These are phyloP conservation scores for Emys orbicularis DNA, from an alignment of 2,797 vertebrate species.

Conservation along the genomic window DNA sequence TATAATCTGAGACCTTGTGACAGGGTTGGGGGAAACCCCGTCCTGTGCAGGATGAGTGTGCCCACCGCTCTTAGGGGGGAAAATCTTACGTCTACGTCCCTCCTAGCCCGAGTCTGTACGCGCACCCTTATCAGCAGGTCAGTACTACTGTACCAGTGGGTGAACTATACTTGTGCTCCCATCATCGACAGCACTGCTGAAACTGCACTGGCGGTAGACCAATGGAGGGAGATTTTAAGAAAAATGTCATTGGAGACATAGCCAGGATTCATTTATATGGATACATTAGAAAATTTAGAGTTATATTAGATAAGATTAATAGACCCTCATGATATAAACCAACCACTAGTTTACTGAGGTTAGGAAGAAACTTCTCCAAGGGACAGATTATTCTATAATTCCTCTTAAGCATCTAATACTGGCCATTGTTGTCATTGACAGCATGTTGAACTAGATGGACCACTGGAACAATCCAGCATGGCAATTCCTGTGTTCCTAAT, in stretches of 20 bases:
- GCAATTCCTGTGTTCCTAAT: rapidly evolving
- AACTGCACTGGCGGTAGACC: background rate
- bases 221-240: background rate
- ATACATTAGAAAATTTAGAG: background rate
- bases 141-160: background rate
- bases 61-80: too few species aligned
- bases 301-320: background rate
- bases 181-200: background rate
- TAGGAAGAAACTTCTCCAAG: background rate
- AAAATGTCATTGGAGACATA: background rate
- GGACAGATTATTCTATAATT: background rate
- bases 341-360: background rate
- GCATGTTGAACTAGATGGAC: background rate
- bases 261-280: background rate
- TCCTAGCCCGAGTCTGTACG: too few species aligned
- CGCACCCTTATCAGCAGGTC: too few species aligned
- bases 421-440: background rate
- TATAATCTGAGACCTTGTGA: background rate
- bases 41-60: too few species aligned
- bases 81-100: too few species aligned
- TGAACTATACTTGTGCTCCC: background rate
- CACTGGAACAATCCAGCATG: rapidly evolving
- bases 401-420: background rate
- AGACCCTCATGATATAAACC: background rate
- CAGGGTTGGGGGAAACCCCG: too few species aligned